Evolutionary conservation across 2,797 vertebrate genomes (phyloP), one percentile per base, ranked within the genome.

Genomic region (Brachyalestes nurse): DNA sequence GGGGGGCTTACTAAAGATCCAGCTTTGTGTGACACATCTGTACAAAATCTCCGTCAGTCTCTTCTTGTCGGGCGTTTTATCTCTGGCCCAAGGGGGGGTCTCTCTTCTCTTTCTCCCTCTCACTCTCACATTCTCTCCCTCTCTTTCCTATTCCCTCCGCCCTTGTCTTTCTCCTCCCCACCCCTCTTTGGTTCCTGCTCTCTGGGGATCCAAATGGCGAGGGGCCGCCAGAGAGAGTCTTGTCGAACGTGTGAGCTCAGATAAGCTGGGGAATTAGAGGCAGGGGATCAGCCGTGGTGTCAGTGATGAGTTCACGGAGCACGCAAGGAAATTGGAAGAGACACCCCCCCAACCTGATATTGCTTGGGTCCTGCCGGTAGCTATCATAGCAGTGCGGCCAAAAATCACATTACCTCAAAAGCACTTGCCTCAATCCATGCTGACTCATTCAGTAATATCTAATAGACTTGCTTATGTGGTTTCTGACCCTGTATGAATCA

Each of bases 261-360:
- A 94, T 94, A 93, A 94, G 92, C 89, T 82, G 80, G 82, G 79
- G 92, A 92, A 93, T 93, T 92, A 91, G 91, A 90, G 85, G 82
- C 83, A 79, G 80, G 84, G 86, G 87, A 86, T 89, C 90, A 92
- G 92, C 86, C 88, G 86, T 81, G 49, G 82, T 88, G 89, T 88
- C 84, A 45, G 86, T 72, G 86, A 79, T 72, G 84, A 81, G 83
- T 83, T 86, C 80, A 75, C 71, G 88, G 86, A 86, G 75, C 53
- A 70, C 10, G 69, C 78, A 77, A 84, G 84, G 70, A 57, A 81
- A 76, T 55, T 40, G 66, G 47, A 78, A 67, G 65, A 83, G 75
- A 72, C 77, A 60, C 47, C 53, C 57, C 42, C 55, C 51, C 19
- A 57, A 67, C 12, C 25, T n/a, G 49, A 45, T 58, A 6, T 25